phyloP scores from a whole-genome alignment of 2,888 invertebrate genomes.

The Philonicus albiceps region DNA sequence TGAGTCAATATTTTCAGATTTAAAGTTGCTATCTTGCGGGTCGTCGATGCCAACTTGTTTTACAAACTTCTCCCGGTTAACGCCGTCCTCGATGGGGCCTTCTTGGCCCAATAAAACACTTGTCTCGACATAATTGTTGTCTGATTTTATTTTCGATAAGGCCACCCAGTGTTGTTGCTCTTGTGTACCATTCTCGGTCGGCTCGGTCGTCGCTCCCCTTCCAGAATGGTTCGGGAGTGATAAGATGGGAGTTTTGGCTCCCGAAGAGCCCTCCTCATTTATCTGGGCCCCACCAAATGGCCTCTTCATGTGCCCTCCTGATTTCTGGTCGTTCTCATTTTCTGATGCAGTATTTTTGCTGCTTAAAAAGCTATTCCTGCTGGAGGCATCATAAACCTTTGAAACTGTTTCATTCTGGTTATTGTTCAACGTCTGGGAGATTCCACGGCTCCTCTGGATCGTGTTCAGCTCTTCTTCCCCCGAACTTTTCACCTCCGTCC shows the following conservation, averaged over 20 bases:
- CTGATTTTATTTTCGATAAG: slow-evolving; percentile 43
- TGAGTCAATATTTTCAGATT: slow-evolving; percentile 37
- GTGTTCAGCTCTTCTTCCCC: slow-evolving; percentile 2
- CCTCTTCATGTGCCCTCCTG: not conserved
- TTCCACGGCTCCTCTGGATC: not conserved
- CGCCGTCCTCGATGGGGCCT: not conserved
- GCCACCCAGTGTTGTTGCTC: not conserved
- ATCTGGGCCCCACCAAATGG: slow-evolving; percentile 2
- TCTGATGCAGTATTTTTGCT: not conserved
- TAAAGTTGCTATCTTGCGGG: slow-evolving; percentile 25
- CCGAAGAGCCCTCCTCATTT: not conserved
- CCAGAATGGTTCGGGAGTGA: not conserved
- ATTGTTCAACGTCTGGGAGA: not conserved
- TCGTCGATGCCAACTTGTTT: slow-evolving; percentile 21
- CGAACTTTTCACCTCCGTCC: not conserved
- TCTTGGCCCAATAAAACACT: slow-evolving; percentile 38
- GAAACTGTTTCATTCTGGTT: slow-evolving; percentile 22
- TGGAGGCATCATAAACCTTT: slow-evolving; percentile 3
- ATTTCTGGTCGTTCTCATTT: slow-evolving; percentile 28
- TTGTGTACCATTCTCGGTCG: not conserved
- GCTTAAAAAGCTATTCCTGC: slow-evolving; percentile 14
- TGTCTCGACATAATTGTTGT: slow-evolving; percentile 51
- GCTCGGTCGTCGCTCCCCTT: not conserved
- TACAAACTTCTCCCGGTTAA: slow-evolving; percentile 1
- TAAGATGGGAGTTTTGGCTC: slow-evolving; percentile 36